Conservation (phyloP, 2,113 vertebrate species). For the Nycticebus coucang region DNA sequence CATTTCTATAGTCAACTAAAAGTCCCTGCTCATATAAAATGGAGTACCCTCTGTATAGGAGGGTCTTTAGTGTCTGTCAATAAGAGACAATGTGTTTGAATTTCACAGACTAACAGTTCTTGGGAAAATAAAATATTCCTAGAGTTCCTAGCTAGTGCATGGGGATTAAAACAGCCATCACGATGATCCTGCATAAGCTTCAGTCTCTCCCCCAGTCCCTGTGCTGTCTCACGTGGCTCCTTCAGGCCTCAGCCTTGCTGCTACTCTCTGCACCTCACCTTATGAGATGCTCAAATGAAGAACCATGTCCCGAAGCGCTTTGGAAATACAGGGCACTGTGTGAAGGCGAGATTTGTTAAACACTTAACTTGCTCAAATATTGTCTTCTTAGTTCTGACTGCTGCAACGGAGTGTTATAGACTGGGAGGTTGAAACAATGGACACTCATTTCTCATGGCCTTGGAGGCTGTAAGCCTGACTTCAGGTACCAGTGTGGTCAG, state of each 20-base stretch:
- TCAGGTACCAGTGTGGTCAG: not conserved
- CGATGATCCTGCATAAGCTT: accelerated
- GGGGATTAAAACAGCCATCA: not conserved
- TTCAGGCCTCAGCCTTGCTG: not conserved
- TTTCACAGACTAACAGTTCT: not conserved
- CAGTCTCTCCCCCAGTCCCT: too few relatives aligned
- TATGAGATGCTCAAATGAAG: not conserved
- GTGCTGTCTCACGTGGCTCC: not conserved
- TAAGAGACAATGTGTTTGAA: not conserved
- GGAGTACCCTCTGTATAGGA: not conserved
- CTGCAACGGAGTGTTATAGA: too few relatives aligned
- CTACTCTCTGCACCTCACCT: not conserved
- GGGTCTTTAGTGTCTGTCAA: not conserved
- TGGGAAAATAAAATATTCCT: not conserved
- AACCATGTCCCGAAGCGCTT: not conserved
- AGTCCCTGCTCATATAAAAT: not conserved
- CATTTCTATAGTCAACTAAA: slow-evolving; percentile 17
- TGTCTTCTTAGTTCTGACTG: not conserved
- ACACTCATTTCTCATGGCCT: not conserved
- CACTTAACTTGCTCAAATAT: not conserved
- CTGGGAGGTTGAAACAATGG: not conserved
- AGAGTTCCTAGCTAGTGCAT: not conserved
- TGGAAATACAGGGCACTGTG: not conserved
- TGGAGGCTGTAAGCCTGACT: not conserved
- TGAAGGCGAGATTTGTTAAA: not conserved